A percentile compares a stretch with the other conserved stretches of the same genome.
These are phyloP conservation scores for Myiothlypis coronata DNA, from an alignment of 2,797 vertebrate genomes.

Conservation along the genomic window DNA sequence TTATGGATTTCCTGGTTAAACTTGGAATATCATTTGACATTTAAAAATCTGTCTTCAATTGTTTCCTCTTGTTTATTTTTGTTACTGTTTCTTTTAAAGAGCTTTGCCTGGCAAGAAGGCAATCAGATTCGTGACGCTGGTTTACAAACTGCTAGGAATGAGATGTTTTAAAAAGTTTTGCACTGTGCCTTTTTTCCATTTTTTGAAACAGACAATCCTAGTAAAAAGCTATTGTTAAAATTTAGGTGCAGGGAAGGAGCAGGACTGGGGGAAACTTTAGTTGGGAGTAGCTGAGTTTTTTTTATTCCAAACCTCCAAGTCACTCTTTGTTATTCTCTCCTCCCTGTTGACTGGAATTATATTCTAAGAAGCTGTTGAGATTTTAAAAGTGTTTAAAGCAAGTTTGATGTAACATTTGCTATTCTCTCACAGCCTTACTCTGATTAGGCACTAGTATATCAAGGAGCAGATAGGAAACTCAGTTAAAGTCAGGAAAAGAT, in stretches of 20 bases:
- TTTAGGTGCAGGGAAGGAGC: not conserved
- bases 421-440: not conserved
- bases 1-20: not conserved
- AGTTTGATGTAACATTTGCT: not conserved
- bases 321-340: not conserved
- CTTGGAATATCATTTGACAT: not conserved
- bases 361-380: not conserved
- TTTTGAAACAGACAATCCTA: not conserved
- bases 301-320: not conserved
- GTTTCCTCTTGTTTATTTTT: not conserved
- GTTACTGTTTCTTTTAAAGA: not conserved
- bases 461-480: not conserved
- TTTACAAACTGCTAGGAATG: not conserved
- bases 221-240: not conserved
- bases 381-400: slow-evolving; percentile 7
- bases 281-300: not conserved
- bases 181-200: not conserved
- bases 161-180: not conserved
- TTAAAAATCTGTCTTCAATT: not conserved
- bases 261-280: not conserved
- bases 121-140: not conserved
- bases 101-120: not conserved
- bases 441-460: not conserved
- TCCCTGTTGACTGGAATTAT: not conserved
- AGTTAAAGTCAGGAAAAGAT: not conserved